Evolutionary conservation across 2,797 vertebrate genomes (phyloP).

Genomic region (Oreochromis mossambicus): DNA sequence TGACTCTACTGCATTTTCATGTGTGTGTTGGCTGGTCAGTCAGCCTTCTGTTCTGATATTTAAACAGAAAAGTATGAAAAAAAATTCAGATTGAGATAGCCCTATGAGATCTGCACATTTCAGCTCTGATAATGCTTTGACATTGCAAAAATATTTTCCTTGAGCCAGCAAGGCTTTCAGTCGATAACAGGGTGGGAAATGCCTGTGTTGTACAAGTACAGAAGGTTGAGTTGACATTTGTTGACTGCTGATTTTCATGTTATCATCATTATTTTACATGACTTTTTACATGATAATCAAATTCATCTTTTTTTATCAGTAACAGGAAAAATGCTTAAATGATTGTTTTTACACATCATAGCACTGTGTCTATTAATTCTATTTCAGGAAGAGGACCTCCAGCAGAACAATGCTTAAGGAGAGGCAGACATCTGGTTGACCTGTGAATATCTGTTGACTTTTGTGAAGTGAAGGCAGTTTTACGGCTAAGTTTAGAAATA

Average conservation of each 20-base stretch:
- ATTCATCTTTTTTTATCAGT: not conserved
- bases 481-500: not conserved
- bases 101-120: not conserved
- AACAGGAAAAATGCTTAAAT: not conserved
- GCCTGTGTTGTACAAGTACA: not conserved
- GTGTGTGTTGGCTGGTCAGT: not conserved
- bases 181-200: not conserved
- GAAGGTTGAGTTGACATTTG: not conserved
- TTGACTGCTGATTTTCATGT: not conserved
- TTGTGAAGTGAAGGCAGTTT: not conserved
- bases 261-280: not conserved
- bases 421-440: not conserved
- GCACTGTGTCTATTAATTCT: not conserved
- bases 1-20: not conserved
- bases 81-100: not conserved
- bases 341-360: rapidly evolving
- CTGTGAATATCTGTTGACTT: not conserved
- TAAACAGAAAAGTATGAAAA: not conserved
- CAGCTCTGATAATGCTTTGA: not conserved
- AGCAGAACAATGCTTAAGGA: not conserved
- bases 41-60: not conserved
- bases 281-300: not conserved
- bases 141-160: not conserved
- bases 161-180: not conserved
- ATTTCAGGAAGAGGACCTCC: not conserved